Percentiles rank a stretch among this genome's conserved stretches.
Evolutionary conservation across 2,888 invertebrate species (phyloP).

Genomic region (Litoditis marina): DNA sequence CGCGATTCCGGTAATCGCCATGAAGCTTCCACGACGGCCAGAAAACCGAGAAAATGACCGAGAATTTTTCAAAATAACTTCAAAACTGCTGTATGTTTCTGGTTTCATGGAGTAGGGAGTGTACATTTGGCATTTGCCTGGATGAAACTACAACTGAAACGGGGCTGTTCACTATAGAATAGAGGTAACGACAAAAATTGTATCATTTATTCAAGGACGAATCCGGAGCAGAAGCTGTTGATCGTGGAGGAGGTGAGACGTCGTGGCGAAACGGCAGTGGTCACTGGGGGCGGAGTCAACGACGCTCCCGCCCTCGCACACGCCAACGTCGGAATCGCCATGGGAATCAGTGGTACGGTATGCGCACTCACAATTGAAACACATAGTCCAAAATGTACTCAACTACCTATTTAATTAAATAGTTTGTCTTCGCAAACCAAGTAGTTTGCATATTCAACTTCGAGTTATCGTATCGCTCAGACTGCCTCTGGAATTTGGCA

Average conservation of each 20-base stretch:
- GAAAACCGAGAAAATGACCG: too few relatives aligned
- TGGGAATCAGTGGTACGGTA: constrained; percentile 50
- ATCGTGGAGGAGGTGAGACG: constrained; percentile 60
- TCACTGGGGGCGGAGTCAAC: constrained; percentile 59
- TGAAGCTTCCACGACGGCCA: too few relatives aligned
- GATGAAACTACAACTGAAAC: background rate
- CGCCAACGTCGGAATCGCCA: constrained; percentile 60
- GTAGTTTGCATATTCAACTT: background rate
- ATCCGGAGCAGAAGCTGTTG: constrained; percentile 56
- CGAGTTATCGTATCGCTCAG: background rate
- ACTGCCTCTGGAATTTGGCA: too few relatives aligned
- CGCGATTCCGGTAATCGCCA: too few relatives aligned
- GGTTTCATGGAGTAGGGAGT: background rate
- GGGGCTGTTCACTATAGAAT: too few relatives aligned
- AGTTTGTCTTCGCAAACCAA: background rate
- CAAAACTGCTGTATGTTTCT: too few relatives aligned
- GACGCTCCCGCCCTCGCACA: constrained; percentile 59
- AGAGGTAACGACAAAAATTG: too few relatives aligned
- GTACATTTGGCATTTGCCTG: background rate
- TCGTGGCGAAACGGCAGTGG: constrained; percentile 57
- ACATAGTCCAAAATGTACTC: too few relatives aligned
- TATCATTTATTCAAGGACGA: constrained; percentile 44
- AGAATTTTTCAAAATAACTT: too few relatives aligned
- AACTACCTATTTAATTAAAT: too few relatives aligned
- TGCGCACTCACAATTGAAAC: too few relatives aligned